Percentiles rank a stretch among this genome's conserved stretches.
These are phyloP conservation scores for Brienomyrus longianalis DNA, from an alignment of 2,113 vertebrate genomes.

Conservation along the genomic window DNA sequence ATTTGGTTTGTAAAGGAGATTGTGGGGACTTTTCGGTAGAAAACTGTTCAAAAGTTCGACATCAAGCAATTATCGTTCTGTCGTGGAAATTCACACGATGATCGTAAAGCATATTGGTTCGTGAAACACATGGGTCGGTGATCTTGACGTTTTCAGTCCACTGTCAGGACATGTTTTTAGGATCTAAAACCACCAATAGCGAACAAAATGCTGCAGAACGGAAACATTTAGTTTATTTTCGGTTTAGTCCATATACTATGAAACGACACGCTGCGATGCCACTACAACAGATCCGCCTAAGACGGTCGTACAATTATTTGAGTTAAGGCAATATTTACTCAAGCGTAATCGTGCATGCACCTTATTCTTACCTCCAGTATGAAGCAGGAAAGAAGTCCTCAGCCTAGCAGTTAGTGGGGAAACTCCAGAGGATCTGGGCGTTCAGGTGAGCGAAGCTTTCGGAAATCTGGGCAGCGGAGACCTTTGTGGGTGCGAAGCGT, in stretches of 20 bases:
- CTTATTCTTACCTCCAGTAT: conserved; percentile 10
- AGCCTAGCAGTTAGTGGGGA: neutral
- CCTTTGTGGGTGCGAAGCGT: neutral
- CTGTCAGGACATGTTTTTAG: neutral
- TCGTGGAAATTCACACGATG: neutral
- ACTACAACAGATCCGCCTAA: neutral
- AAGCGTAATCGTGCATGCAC: neutral
- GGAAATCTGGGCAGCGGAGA: neutral
- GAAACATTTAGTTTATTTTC: neutral
- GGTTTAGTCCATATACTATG: neutral
- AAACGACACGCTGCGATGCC: neutral
- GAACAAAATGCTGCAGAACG: neutral
- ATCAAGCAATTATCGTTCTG: neutral
- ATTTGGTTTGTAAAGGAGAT: neutral
- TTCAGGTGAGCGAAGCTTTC: conserved; percentile 7
- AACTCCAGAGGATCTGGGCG: conserved; percentile 16
- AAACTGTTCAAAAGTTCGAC: neutral
- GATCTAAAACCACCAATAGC: neutral
- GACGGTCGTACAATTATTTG: neutral
- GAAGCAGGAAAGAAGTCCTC: neutral
- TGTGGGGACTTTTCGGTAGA: neutral
- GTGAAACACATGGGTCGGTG: neutral
- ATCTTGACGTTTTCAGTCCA: neutral
- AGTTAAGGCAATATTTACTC: neutral
- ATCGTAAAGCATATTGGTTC: neutral